Evolutionary conservation across 2,113 vertebrate species (phyloP).

Genomic region (Eudyptes chrysolophus): DNA sequence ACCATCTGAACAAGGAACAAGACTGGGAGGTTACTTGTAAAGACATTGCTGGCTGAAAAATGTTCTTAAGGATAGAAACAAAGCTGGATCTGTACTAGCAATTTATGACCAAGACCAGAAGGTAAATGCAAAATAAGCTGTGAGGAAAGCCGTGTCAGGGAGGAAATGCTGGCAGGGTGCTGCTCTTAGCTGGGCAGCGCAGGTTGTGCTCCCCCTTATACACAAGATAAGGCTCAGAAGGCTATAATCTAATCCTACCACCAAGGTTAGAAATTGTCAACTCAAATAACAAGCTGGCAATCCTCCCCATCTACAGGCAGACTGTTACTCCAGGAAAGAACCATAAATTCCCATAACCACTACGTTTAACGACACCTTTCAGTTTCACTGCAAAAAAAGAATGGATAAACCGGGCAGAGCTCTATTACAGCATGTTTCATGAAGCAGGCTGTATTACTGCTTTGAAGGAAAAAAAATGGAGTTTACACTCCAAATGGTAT

Average conservation of each 20-base stretch:
- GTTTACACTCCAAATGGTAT: background rate
- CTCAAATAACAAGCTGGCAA: background rate
- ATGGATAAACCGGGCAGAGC: background rate
- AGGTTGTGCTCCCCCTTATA: background rate
- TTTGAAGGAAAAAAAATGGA: background rate
- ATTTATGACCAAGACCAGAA: background rate
- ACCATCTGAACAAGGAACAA: background rate
- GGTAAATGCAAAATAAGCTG: background rate
- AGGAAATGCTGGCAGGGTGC: background rate
- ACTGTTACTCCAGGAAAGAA: background rate
- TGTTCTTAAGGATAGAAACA: background rate
- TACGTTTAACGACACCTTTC: background rate
- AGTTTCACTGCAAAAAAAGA: background rate
- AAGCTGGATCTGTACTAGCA: background rate
- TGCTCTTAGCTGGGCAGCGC: background rate
- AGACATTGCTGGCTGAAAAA: background rate
- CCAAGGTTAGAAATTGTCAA: background rate
- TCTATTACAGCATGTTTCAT: background rate
- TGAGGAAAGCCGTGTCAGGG: background rate
- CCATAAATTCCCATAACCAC: background rate
- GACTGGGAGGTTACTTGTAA: background rate
- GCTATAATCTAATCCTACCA: background rate
- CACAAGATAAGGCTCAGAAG: background rate
- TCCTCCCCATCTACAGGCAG: background rate
- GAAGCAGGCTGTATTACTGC: background rate